Evolutionary conservation across 2,888 invertebrate species (phyloP), one percentile per base, ranked within the genome.

Genomic region (Phania funesta): DNA sequence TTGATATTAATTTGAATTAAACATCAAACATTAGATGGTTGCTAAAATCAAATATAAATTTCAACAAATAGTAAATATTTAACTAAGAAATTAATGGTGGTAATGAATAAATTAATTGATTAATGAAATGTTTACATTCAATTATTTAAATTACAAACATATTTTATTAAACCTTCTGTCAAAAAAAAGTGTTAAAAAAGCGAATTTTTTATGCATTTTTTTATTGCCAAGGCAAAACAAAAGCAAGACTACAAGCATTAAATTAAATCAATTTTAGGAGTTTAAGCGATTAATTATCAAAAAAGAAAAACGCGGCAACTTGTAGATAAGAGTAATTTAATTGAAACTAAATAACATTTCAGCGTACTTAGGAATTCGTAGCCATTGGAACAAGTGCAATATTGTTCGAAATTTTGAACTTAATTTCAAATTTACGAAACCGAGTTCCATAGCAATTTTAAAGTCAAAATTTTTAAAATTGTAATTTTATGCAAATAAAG

Each of bases 241-340:
- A n/a, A 48, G 22, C 20, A 29, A 22, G 24, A 76, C 67, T 67
- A 29, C 67, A 11, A 32, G 46, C 64, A 64, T 52, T 32, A 48
- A 75, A 48, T 64, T 65, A 24, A 75, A 65, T 56, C 8, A 46
- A 64, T 44, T 35, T 46, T 0, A 24, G 20, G 46, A 20, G 54
- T 56, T 64, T 29, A 60, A 50, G 29, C 60, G 71, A 71, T 71
- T 71, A 71, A 60, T 60, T 71, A 58, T 26, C 11, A 41, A 60
- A 8, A 38, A 60, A 26, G n/a, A 13, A 5, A 18, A 24, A 26
- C 3, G 7, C 1, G 11, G 9, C 16, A n/a, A n/a, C n/a, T n/a
- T n/a, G n/a, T n/a, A n/a, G n/a, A n/a, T n/a, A n/a, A n/a, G n/a
- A n/a, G n/a, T n/a, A n/a, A n/a, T n/a, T n/a, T n/a, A n/a, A n/a